These are phyloP conservation scores for Antechinus stuartii DNA, from an alignment of 2,113 vertebrate species.

Conservation along the genomic window DNA sequence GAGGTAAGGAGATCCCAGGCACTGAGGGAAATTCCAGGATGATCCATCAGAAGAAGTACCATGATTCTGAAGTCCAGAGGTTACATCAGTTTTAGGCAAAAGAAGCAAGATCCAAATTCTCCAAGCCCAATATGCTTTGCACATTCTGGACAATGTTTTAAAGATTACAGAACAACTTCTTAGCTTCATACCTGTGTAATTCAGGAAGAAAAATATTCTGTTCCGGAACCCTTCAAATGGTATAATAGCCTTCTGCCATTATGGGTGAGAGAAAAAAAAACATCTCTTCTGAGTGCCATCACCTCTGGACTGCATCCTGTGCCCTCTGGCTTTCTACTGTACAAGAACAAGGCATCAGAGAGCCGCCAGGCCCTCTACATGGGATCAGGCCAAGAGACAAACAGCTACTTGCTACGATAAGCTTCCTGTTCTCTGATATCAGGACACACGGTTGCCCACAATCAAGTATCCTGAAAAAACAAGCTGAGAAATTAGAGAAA, in stretches of 20 bases:
- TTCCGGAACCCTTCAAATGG: constrained; percentile 57
- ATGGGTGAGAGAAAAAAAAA: constrained; percentile 43
- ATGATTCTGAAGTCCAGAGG: not conserved
- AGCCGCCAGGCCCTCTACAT: not conserved
- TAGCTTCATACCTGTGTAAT: constrained; percentile 64
- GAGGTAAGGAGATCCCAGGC: too few relatives aligned
- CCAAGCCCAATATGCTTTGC: not conserved
- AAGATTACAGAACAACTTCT: constrained; percentile 57
- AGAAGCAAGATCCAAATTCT: not conserved
- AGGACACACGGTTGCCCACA: constrained; percentile 34
- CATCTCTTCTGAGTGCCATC: constrained; percentile 57
- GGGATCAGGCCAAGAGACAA: constrained; percentile 19
- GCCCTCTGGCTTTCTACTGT: not conserved
- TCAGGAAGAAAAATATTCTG: constrained; percentile 69
- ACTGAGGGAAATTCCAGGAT: too few relatives aligned
- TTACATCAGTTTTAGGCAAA: not conserved
- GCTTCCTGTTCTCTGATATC: constrained; percentile 55
- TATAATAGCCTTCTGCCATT: constrained; percentile 47
- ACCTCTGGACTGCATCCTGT: constrained; percentile 57
- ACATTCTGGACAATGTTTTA: constrained; percentile 11
- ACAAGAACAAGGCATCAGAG: constrained; percentile 15
- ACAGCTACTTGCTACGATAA: constrained; percentile 25
- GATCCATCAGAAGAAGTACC: too few relatives aligned
- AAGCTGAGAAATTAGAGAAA: constrained; percentile 44
- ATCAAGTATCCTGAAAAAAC: constrained; percentile 50